Percentiles rank a stretch among this genome's conserved stretches.
phyloP scores from a whole-genome alignment of 2,113 vertebrate species.

The Tachycineta bicolor region DNA sequence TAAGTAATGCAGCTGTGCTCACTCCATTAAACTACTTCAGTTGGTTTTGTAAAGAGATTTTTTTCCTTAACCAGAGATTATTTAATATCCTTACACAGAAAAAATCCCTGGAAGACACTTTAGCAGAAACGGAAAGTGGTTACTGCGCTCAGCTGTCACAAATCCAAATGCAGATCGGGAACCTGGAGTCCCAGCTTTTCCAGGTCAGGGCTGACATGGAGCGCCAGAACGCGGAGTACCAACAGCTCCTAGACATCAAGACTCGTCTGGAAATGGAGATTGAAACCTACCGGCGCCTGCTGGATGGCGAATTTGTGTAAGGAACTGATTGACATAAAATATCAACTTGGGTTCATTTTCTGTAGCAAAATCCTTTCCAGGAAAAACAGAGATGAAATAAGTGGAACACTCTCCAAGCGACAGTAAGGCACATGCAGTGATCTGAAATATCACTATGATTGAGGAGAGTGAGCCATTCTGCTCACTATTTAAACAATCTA shows the following conservation, averaged over 20 bases:
- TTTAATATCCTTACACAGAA: constrained; percentile 58
- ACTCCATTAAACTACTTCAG: background rate
- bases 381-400: background rate
- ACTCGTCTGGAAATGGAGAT: constrained; percentile 80
- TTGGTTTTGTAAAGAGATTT: background rate
- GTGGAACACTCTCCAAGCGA: background rate
- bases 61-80: background rate
- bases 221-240: constrained; percentile 73
- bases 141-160: constrained; percentile 75
- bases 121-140: constrained; percentile 74
- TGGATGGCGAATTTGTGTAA: constrained; percentile 77
- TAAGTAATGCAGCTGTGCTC: background rate
- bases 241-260: constrained; percentile 80
- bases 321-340: background rate
- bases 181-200: constrained; percentile 75
- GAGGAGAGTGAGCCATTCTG: background rate
- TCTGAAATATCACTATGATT: background rate
- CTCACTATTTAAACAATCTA: background rate
- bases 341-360: background rate
- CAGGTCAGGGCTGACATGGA: constrained; percentile 76
- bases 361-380: background rate
- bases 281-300: constrained; percentile 78
- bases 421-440: background rate
- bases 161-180: constrained; percentile 74
- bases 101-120: constrained; percentile 79